Evolutionary conservation across 64 coral and sea anemone species (phyloP).

Genomic region (Porites australiensis): DNA sequence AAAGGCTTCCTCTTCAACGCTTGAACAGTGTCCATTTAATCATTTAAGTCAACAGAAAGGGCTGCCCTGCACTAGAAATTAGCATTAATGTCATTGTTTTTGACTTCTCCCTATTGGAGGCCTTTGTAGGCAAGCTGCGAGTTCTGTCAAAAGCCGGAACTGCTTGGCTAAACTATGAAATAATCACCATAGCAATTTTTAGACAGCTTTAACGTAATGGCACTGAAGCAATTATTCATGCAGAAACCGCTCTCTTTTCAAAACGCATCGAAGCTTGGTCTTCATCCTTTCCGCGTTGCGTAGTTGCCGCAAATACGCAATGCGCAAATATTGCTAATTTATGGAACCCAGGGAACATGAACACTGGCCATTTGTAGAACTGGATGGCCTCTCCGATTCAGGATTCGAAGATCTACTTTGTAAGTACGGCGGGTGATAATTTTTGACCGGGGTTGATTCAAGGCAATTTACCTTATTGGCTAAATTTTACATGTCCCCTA

Average conservation of each 20-base stretch:
- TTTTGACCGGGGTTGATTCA: too few species aligned
- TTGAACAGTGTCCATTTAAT: neutral
- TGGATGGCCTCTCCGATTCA: neutral
- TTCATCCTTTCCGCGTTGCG: neutral
- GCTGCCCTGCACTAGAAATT: neutral
- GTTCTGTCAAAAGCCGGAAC: neutral
- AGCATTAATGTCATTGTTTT: neutral
- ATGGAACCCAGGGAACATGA: neutral
- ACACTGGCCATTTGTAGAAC: neutral
- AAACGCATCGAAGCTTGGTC: neutral
- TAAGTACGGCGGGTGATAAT: neutral
- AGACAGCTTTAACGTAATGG: neutral
- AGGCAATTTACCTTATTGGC: too few species aligned
- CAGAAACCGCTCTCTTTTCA: neutral
- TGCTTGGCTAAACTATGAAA: neutral
- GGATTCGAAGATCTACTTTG: constrained; percentile 17
- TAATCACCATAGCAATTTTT: neutral
- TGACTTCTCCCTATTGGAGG: neutral
- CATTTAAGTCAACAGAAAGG: neutral
- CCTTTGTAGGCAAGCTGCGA: neutral
- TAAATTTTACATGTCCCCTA: neutral
- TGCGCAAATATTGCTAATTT: neutral
- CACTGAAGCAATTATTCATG: neutral
- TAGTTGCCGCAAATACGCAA: neutral
- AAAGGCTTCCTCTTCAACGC: neutral